Base-by-base conservation (phyloP, 2,888 invertebrate genomes). In the Brachylomia viminalis region DNA sequence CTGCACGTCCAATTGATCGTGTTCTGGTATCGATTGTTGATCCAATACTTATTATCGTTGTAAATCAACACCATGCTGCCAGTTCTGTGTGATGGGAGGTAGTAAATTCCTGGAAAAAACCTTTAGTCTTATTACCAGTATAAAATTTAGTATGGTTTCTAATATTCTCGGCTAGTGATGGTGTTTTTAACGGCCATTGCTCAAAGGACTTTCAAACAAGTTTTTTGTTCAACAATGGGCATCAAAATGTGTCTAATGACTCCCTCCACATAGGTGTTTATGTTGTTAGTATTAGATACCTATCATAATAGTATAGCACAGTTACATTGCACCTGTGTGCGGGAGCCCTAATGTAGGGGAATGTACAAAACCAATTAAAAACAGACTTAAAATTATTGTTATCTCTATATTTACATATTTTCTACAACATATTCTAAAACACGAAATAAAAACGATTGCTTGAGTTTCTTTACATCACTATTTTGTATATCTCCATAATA, bases 41-140 rank as follows among this genome's bases (percentile, higher is more conserved):
- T 95, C 96, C 96, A 96, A 79, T 95, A 96, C 86, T 96, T 96
- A 90, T 96, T 96, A 85, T 96, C 96, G 78, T 96, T 95, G 90
- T 93, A 96, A 87, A 96, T 96, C 71, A 96, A 90, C 56, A 96
- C 96, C 96, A 96, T 96, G 83, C 96, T 96, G 58, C 96, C 96
- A 0, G 95, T 94, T n/a, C 96, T 95, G 81, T 96, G 95, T 0
- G 96, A 96, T 0, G 96, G 96, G 3, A 96, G 92, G 85, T 96
- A 96, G 88, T 95, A 96, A 80, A 96, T 96, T 66, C 91, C 96
- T 96, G 95, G 87, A 95, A 83, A 79, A 87, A 73, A 83, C 69
- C 85, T 86, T 71, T 68, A 59, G 79, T 84, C 85, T 90, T 78
- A 91, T 87, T 89, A 91, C 88, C 88, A 75, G 76, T 58, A 84